phyloP scores from a whole-genome alignment of 2,888 invertebrate genomes.

The Atrina japonica region DNA sequence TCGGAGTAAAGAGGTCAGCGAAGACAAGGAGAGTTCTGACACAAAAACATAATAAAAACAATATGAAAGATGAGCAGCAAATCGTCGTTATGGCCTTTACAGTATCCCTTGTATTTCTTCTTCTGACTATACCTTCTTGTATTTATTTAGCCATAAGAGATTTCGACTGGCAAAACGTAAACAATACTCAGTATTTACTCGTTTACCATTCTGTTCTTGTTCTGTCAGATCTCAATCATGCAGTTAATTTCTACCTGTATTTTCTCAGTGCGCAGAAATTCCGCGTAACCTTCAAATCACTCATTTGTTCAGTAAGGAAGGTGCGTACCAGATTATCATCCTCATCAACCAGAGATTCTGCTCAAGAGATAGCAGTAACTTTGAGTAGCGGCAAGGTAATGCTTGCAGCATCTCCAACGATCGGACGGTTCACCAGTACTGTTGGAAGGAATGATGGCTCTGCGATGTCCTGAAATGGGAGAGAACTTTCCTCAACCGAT shows the following conservation, averaged over 20 bases:
- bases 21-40: conserved; percentile 49
- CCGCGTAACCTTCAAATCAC: conserved; percentile 53
- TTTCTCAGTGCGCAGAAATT: conserved; percentile 64
- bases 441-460: too few species aligned
- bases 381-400: too few species aligned
- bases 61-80: conserved; percentile 64
- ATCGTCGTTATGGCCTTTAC: conserved; percentile 69
- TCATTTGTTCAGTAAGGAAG: too few species aligned
- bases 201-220: conserved; percentile 57
- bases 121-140: conserved; percentile 67
- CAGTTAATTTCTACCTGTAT: conserved; percentile 70
- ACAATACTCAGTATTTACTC: conserved; percentile 56
- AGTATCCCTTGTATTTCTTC: conserved; percentile 65
- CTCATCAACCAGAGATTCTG: too few species aligned
- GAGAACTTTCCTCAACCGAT: too few species aligned
- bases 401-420: too few species aligned
- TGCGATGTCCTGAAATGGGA: too few species aligned
- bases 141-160: conserved; percentile 65
- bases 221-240: conserved; percentile 65
- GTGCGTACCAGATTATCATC: too few species aligned
- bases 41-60: conserved; percentile 57
- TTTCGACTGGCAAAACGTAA: conserved; percentile 53
- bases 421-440: too few species aligned
- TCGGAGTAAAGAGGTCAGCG: conserved; percentile 57
- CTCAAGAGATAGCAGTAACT: too few species aligned